Base-by-base conservation (phyloP, 2,797 vertebrate genomes). In the Lemur catta region DNA sequence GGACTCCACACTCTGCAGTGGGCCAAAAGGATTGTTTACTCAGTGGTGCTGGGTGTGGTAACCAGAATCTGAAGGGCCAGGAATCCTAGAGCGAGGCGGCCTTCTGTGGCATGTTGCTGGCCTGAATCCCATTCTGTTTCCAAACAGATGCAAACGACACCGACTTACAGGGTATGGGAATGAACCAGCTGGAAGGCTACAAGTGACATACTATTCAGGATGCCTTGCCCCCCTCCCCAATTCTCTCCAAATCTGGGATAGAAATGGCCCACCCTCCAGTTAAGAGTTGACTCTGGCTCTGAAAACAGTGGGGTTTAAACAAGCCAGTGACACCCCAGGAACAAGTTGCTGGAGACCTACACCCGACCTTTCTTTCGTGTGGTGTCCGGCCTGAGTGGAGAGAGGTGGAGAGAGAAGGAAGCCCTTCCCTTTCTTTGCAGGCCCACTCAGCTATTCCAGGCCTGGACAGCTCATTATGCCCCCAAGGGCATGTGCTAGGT, bases 121-220 rank as follows among this genome's bases (percentile, higher is more conserved):
- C 38, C 88, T 96, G 74, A 95, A 87, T 85, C n/a, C 41, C 43
- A 33, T 63, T 88, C 48, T 67, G 24, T 63, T 95, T 87, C 86
- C 88, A 94, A 81, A 85, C 20, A 52, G 35, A 88, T 28, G 28
- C 17, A 93, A 74, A 69, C 72, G 61, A 75, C 52, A 52, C 6
- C 57, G 48, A 76, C 9, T 52, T 78, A 71, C 41, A 57, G n/a
- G 11, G 59, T 15, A 15, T 30, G 8, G 43, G 46, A 82, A 93
- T 2, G 4, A 79, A 89, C 0, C 4, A 86, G 33, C 50, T 30
- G 12, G 48, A 63, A n/a, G 71, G 59, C 22, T 33, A 4, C 65
- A 69, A 55, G 50, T 80, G 35, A 35, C 46, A 61, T 12, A 10
- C 30, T 94, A 35, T 28, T 78, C 38, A 43, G 33, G 50, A 43